Base-by-base conservation (phyloP, 2,888 invertebrate species). In the Acheta domesticus region DNA sequence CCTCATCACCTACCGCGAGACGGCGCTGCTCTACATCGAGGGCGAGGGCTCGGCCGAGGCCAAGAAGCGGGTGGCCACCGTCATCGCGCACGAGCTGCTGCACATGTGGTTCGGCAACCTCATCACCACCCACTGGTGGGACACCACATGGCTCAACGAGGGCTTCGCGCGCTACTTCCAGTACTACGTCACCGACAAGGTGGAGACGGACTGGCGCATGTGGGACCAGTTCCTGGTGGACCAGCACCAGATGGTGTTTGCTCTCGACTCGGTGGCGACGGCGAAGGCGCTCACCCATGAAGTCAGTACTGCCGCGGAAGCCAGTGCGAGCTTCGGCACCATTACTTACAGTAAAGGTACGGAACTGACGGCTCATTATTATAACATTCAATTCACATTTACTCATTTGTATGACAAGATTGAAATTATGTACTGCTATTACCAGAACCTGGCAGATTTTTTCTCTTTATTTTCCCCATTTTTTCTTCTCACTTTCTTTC, bases 1-100 rank as follows among this genome's bases (percentile, higher is more conserved):
- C 0, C 85, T 94, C 20, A 91, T 94, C 14, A 93, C 93, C 1
- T 95, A 91, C 86, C 62, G 62, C 62, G 62, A 62, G 62, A 4
- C 62, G 62, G 62, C 62, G 62, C 62, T 62, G 62, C 62, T 62
- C 62, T 62, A 12, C 62, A 5, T 12, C 62, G 62, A 62, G n/a
- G n/a, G n/a, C n/a, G n/a, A n/a, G 16, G 62, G 62, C 14, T n/a
- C 62, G 5, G n/a, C 62, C 16, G 62, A 62, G 12, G 62, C 62
- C n/a, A 48, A 74, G 20, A 76, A 79, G 16, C 62, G 77, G 0
- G 78, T 79, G 20, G 84, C 84, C 0, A 83, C 84, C 2, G 86
- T 87, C 2, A 85, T 88, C 16, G 84, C 87, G 2, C 88, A 88
- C 82, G 88, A 89, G 82, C 83, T 88, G 49, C 87, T 87, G 5